phyloP scores from a whole-genome alignment of 2,113 vertebrate genomes.

The Camelus dromedarius region DNA sequence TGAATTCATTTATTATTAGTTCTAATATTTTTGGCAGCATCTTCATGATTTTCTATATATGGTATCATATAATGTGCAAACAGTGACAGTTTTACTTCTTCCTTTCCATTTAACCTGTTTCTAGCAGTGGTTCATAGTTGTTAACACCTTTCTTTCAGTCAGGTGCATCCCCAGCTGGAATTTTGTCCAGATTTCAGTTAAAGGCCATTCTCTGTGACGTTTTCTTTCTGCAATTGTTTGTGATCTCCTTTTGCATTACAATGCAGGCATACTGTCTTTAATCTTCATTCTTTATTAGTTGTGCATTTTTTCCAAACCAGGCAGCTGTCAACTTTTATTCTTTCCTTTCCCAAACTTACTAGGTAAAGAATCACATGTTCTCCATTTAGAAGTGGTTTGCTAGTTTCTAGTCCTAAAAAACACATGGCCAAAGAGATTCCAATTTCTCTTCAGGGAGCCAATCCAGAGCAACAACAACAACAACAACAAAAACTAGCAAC shows the following conservation, averaged over 20 bases:
- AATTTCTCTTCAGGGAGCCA: not conserved
- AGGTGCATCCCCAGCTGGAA: not conserved
- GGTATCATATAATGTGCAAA: not conserved
- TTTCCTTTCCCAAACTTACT: not conserved
- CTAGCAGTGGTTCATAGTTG: not conserved
- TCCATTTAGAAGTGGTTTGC: not conserved
- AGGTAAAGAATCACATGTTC: not conserved
- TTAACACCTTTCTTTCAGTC: not conserved
- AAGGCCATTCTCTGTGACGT: not conserved
- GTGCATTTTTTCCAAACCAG: not conserved
- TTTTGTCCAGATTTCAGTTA: not conserved
- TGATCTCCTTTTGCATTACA: not conserved
- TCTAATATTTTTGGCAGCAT: not conserved
- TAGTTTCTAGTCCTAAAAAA: not conserved
- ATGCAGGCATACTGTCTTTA: not conserved
- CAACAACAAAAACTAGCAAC: too few species aligned
- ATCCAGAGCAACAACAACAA: not conserved
- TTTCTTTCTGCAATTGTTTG: not conserved
- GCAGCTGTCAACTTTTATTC: not conserved
- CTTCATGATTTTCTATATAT: not conserved
- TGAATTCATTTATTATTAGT: not conserved
- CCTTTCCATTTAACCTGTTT: not conserved
- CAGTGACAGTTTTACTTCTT: not conserved
- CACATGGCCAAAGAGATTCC: not conserved
- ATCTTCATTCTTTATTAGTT: not conserved